These are phyloP conservation scores for Talpa occidentalis DNA, from an alignment of 2,113 vertebrate species.

Conservation along the genomic window DNA sequence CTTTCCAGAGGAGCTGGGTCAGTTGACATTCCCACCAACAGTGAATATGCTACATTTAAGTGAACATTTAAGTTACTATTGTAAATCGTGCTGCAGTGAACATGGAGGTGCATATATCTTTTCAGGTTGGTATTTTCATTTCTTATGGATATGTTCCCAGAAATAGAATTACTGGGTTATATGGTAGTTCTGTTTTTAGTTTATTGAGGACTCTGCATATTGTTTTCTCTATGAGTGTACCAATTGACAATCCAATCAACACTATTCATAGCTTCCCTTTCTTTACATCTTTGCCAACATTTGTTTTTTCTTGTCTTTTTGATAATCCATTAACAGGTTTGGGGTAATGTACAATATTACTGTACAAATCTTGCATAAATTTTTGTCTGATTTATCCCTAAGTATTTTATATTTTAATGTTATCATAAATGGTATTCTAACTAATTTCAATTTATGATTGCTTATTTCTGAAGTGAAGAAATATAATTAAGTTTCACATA, in stretches of 20 bases:
- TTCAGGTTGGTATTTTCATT: not conserved
- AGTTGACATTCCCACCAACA: too few species aligned
- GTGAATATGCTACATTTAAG: too few species aligned
- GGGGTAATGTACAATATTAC: not conserved
- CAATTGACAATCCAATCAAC: too few species aligned
- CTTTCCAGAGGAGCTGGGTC: too few species aligned
- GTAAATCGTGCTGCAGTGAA: not conserved
- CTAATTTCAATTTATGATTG: not conserved
- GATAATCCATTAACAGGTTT: too few species aligned
- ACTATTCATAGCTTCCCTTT: too few species aligned
- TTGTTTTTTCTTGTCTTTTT: too few species aligned
- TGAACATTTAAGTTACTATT: too few species aligned
- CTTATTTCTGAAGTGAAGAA: not conserved
- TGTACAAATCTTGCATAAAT: not conserved
- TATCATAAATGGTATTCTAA: not conserved
- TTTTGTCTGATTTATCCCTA: not conserved
- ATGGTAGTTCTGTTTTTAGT: not conserved
- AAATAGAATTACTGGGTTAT: not conserved
- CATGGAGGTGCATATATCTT: not conserved
- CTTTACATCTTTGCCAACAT: too few species aligned
- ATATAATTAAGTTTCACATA: not conserved
- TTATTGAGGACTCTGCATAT: not conserved
- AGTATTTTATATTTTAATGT: conserved; percentile 5
- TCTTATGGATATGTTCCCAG: not conserved
- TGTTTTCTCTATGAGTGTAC: too few species aligned